Percentiles rank a stretch among this genome's conserved stretches.
Evolutionary conservation across 2,113 vertebrate genomes (phyloP).

Genomic region (Haemorhous mexicanus): DNA sequence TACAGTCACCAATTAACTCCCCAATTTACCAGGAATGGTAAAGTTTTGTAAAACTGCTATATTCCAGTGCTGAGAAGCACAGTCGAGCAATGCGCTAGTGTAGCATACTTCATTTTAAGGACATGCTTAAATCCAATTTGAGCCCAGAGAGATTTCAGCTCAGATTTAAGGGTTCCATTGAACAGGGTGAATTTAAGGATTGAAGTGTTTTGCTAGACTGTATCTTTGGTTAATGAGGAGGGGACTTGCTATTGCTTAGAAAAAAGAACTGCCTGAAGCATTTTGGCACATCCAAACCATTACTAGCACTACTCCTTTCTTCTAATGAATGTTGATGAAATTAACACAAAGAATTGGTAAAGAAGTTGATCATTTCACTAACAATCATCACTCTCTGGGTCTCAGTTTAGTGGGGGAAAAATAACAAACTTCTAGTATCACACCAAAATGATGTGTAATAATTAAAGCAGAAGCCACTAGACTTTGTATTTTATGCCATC

Average conservation of each 20-base stretch:
- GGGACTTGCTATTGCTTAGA: not conserved
- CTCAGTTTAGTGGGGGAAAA: not conserved
- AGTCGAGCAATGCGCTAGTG: not conserved
- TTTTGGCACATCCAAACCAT: not conserved
- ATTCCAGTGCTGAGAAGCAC: not conserved
- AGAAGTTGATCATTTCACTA: not conserved
- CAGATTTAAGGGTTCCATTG: slow-evolving; percentile 1
- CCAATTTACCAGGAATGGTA: not conserved
- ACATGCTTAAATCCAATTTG: slow-evolving; percentile 21
- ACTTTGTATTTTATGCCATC: not conserved
- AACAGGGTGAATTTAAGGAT: slow-evolving; percentile 42
- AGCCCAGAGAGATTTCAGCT: slow-evolving; percentile 17
- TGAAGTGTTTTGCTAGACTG: slow-evolving; percentile 27
- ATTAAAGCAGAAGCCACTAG: slow-evolving; percentile 9
- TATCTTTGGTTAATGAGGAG: slow-evolving; percentile 7
- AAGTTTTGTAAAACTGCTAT: not conserved
- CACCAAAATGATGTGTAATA: not conserved
- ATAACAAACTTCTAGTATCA: not conserved
- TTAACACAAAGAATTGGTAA: not conserved
- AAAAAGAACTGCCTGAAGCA: not conserved
- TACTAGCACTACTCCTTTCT: not conserved
- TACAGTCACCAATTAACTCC: not conserved
- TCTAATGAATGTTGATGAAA: not conserved
- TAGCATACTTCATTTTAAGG: slow-evolving; percentile 18
- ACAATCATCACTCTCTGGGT: not conserved